phyloP scores from a whole-genome alignment of 2,113 vertebrate genomes.

The Cynopterus brachyotis region DNA sequence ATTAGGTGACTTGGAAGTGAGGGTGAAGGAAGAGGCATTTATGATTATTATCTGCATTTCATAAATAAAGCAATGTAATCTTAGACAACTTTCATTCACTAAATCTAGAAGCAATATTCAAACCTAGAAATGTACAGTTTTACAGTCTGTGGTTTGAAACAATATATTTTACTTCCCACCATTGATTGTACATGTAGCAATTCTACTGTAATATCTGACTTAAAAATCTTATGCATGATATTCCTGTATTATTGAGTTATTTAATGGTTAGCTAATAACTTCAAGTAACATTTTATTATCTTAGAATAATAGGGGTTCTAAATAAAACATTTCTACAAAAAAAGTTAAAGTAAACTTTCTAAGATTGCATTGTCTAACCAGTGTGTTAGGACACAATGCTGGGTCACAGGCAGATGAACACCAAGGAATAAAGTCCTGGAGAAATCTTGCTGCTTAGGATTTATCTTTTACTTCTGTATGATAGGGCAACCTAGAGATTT shows the following conservation, averaged over 20 bases:
- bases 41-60: neutral
- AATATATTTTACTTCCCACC: neutral
- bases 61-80: neutral
- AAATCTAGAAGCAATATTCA: neutral
- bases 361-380: neutral
- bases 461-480: fast-evolving
- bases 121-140: neutral
- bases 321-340: neutral
- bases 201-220: neutral
- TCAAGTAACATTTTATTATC: neutral
- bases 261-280: neutral
- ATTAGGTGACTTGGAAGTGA: neutral
- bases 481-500: neutral
- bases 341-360: neutral
- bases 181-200: neutral
- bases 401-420: neutral
- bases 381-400: neutral
- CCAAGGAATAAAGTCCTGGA: neutral
- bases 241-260: neutral
- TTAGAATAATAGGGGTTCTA: neutral
- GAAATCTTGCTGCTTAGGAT: no score
- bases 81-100: neutral
- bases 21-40: neutral
- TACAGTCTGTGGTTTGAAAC: neutral
- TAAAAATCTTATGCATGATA: neutral